These are phyloP conservation scores for Rousettus madagascariensis DNA, from an alignment of 2,797 vertebrate genomes.

Conservation along the genomic window DNA sequence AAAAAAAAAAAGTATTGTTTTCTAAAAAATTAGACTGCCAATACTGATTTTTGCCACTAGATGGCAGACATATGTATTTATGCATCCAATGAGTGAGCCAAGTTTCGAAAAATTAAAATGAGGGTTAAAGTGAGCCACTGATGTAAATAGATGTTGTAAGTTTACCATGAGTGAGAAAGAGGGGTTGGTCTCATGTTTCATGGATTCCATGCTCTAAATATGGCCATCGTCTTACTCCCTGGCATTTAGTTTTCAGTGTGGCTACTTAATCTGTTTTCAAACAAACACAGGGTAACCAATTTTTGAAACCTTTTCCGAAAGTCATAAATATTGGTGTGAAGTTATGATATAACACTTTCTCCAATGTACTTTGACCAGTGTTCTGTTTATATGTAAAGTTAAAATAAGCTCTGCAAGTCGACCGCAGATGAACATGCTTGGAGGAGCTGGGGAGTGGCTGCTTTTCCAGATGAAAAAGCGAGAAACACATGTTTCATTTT, in stretches of 20 bases:
- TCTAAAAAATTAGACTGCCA: not conserved
- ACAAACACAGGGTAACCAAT: not conserved
- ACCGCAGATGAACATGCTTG: not conserved
- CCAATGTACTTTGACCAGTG: not conserved
- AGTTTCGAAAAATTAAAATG: slow-evolving; percentile 18
- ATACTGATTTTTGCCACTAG: slow-evolving; percentile 61
- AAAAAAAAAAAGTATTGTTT: not conserved
- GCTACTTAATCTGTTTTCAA: not conserved
- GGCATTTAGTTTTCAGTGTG: not conserved
- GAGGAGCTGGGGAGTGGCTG: not conserved
- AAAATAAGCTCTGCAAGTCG: not conserved
- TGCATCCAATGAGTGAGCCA: not conserved
- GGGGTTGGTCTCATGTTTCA: not conserved
- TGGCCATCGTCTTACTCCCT: not conserved
- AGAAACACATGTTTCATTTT: not conserved
- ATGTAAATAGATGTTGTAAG: not conserved
- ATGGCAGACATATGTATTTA: slow-evolving; percentile 52
- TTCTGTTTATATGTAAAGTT: not conserved
- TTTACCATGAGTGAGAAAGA: not conserved
- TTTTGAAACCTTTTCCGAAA: not conserved
- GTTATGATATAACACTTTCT: not conserved
- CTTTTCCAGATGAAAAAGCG: not conserved
- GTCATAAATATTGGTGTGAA: not conserved
- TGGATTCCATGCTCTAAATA: not conserved
- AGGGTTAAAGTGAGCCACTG: not conserved